phyloP scores from a whole-genome alignment of 2,888 invertebrate genomes.

The Tachina lurida region DNA sequence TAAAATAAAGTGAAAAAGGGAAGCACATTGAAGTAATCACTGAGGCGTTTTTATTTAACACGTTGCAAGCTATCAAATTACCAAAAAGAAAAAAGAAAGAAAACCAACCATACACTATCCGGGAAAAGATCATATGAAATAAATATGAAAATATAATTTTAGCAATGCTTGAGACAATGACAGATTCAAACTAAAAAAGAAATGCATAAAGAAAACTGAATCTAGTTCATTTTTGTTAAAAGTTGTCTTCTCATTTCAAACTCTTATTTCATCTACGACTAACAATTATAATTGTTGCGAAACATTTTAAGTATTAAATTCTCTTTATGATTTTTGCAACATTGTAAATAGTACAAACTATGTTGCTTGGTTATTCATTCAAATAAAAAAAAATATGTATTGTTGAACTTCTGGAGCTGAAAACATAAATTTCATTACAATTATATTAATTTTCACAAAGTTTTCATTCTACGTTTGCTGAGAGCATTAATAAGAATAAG shows the following conservation, averaged over 20 bases:
- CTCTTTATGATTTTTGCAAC: slow-evolving; percentile 35
- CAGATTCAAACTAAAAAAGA: slow-evolving; percentile 34
- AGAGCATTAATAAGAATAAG: too few relatives aligned
- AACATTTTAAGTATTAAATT: slow-evolving; percentile 23
- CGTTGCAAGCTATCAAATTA: slow-evolving; percentile 79
- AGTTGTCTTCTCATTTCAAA: not conserved
- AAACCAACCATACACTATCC: slow-evolving; percentile 4
- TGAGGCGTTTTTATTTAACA: slow-evolving; percentile 79
- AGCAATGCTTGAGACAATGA: slow-evolving; percentile 25
- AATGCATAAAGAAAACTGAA: not conserved
- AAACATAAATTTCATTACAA: slow-evolving; percentile 43
- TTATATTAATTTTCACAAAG: not conserved
- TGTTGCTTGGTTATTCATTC: not conserved
- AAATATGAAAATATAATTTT: slow-evolving; percentile 2
- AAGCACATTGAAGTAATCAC: slow-evolving; percentile 77
- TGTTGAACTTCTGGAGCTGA: slow-evolving; percentile 53
- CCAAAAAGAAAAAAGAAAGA: slow-evolving; percentile 71
- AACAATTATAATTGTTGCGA: not conserved
- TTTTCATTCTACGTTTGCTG: not conserved
- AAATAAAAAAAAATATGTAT: slow-evolving; percentile 23
- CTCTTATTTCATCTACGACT: not conserved
- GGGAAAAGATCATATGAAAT: slow-evolving; percentile 49
- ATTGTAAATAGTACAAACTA: slow-evolving; percentile 38
- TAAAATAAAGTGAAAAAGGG: slow-evolving; percentile 73
- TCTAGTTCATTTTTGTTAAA: slow-evolving; percentile 27